Conservation (phyloP, 2,797 vertebrate genomes). For the Ispidina lecontei region DNA sequence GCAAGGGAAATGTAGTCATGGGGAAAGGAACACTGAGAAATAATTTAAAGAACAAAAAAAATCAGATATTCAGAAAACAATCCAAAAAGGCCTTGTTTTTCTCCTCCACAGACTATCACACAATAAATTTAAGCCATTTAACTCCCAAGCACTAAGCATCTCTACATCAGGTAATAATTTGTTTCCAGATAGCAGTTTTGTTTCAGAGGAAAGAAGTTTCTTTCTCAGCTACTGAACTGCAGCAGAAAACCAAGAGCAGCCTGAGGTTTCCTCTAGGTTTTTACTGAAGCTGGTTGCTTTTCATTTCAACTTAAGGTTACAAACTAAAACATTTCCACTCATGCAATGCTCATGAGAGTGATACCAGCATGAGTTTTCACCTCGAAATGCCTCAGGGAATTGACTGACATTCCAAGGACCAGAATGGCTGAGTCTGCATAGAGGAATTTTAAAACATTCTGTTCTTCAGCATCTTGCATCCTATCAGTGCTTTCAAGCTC, state of each 20-base stretch:
- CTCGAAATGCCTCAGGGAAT: not conserved
- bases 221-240: not conserved
- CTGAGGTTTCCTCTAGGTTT: not conserved
- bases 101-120: not conserved
- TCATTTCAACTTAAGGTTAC: not conserved
- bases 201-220: not conserved
- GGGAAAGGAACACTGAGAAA: not conserved
- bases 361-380: not conserved
- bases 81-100: not conserved
- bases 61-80: not conserved
- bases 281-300: not conserved
- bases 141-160: not conserved
- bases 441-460: not conserved
- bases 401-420: not conserved
- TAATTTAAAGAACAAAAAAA: not conserved
- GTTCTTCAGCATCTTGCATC: not conserved
- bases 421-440: not conserved
- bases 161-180: not conserved
- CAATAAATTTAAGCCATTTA: not conserved
- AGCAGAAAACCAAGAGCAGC: not conserved
- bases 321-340: not conserved
- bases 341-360: accelerated
- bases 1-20: not conserved
- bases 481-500: not conserved
- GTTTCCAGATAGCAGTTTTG: not conserved